Evolutionary conservation across 1,140 invertebrate genomes (phyloP), one percentile per base, ranked within the genome.

Genomic region (Pseudomyrmex cubaensis): DNA sequence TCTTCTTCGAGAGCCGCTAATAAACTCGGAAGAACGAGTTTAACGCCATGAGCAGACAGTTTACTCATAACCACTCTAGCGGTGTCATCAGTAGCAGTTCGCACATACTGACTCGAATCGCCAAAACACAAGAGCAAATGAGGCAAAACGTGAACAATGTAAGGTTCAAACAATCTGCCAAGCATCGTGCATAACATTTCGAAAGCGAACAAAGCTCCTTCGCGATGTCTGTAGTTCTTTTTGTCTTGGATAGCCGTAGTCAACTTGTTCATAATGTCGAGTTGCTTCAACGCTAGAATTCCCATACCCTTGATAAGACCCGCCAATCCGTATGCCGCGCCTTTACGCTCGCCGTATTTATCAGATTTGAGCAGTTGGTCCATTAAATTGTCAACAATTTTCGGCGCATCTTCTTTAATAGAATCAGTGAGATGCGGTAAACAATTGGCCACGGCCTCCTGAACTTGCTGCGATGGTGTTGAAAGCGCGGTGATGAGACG

Each of bases 391-490:
- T 98, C 97, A 12, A 99, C 96, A 84, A 99, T 96, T 52, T 96
- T 95, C 0, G 98, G 97, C 7, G 98, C 98, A 90, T 99, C 98
- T 56, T 98, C 97, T 93, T 98, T 98, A 3, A 99, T 97, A 0
- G 98, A 97, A 9, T 98, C 97, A 57, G 99, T 98, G 48, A 99
- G 94, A 90, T 98, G 97, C 1, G 98, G 98, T 56, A 99, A 94
- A 92, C 99, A 99, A 92, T 99, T 98, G 46, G 98, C 98, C 0
- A 99, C 99, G 1, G 99, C 98, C 95, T 99, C 98, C 96, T 99
- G 99, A 1, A 99, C 98, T 96, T 98, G 92, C 93, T 99, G 98
- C 46, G 99, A 99, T 10, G 99, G 99, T 54, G 99, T 99, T 7
- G 98, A 98, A 0, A 99, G 95, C 2, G 99, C 98, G 83, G 97